Evolutionary conservation across 2,113 vertebrate species (phyloP), one percentile per base, ranked within the genome.

Genomic region (Esox niger): DNA sequence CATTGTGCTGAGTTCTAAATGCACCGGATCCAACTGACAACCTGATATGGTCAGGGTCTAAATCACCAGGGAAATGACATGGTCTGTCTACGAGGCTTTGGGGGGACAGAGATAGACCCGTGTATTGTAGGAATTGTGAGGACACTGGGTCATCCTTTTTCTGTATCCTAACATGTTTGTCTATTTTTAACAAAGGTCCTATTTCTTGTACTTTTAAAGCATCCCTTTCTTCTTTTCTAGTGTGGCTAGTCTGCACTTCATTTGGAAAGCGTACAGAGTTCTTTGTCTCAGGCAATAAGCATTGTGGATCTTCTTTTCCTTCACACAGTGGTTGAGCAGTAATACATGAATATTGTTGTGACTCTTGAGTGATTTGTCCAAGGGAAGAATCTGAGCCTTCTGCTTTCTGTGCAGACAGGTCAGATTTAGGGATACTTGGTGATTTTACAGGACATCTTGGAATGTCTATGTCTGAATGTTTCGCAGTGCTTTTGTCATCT

Each of bases 11-110:
- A 2, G 54, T 31, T 23, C 79, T 61, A 8, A 7, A 1, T 11
- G 56, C 47, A 49, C 23, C 31, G 38, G 64, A 31, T 10, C 75
- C 60, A 8, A 69, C 75, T 4, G 62, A 83, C 58, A 72, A 83
- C 15, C 63, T 1, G 26, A 38, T 13, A 8, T 11, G 29, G 21
- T 74, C 69, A 43, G n/a, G 26, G 21, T 74, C 69, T 49, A 43
- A 10, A 23, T 78, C 62, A 27, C 80, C 74, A 2, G 69, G 68
- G 62, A 66, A 54, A 32, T 70, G 59, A 72, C 74, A 80, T 4
- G 62, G 58, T 33, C 75, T 62, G 17, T 63, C 57, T 47, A n/a
- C n/a, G n/a, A 66, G 49, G 73, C 65, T 73, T 21, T 67, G 29
- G 2, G 49, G 59, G 47, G 59, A 62, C 21, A 23, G 59, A 13